Conservation (phyloP, 2,888 invertebrate species). For the Anodontia alba region DNA sequence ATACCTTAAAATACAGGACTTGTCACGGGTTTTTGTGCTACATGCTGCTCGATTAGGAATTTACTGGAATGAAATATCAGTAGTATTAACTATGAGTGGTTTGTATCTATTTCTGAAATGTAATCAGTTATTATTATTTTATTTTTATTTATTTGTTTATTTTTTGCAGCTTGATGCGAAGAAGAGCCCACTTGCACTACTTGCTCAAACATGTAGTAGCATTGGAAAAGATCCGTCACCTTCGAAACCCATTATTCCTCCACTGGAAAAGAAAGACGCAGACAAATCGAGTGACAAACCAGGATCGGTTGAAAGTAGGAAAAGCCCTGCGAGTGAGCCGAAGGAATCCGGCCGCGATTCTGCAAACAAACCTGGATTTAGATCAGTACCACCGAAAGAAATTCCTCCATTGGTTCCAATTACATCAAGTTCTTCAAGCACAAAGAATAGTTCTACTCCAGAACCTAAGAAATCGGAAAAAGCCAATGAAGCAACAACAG, state of each 20-base stretch:
- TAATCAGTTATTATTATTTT: slow-evolving; percentile 52
- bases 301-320: slow-evolving; percentile 58
- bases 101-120: no score
- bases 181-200: slow-evolving; percentile 96
- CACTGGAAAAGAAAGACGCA: slow-evolving; percentile 76
- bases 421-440: slow-evolving; percentile 41
- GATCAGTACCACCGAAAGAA: slow-evolving; percentile 80
- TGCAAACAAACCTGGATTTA: slow-evolving; percentile 73
- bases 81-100: no score
- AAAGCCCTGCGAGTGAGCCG: slow-evolving; percentile 66
- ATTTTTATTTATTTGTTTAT: no score
- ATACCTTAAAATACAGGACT: no score
- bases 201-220: slow-evolving; percentile 98
- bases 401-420: slow-evolving; percentile 82
- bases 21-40: no score
- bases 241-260: slow-evolving; percentile 87
- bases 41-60: no score
- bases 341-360: slow-evolving; percentile 72
- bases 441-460: slow-evolving; percentile 51
- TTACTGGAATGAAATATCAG: no score
- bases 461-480: slow-evolving; percentile 38
- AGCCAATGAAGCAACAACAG: slow-evolving; percentile 45
- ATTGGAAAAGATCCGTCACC: slow-evolving; percentile 93
- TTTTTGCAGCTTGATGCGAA: slow-evolving; percentile 99
- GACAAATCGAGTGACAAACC: slow-evolving; percentile 70